Conservation (phyloP, 2,797 vertebrate species). For the Gymnodraco acuticeps region DNA sequence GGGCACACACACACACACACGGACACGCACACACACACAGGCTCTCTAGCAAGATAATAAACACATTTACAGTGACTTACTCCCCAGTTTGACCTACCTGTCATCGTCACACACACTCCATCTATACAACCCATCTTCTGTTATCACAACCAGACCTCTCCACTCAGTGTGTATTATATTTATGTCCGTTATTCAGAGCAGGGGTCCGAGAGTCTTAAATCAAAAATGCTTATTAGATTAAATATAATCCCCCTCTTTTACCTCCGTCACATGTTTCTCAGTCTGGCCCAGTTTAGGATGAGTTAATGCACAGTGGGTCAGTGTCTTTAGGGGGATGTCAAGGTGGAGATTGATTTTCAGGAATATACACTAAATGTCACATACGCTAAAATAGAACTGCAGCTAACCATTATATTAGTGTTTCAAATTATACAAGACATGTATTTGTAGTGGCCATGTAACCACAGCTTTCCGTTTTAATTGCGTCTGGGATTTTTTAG, state of each 20-base stretch:
- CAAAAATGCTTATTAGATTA: slow-evolving; percentile 56
- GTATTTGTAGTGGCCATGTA: neutral
- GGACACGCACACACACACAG: neutral
- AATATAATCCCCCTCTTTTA: slow-evolving; percentile 22
- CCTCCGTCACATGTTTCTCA: neutral
- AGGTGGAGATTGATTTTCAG: slow-evolving; percentile 1
- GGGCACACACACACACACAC: neutral
- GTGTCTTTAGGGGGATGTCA: neutral
- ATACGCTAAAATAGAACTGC: neutral
- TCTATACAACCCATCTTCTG: slow-evolving; percentile 7
- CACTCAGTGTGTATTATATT: neutral
- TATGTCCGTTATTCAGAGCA: slow-evolving; percentile 21
- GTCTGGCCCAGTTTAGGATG: slow-evolving; percentile 13
- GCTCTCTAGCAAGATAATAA: neutral
- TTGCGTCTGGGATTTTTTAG: no score
- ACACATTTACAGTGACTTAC: slow-evolving; percentile 14
- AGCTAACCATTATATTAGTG: neutral
- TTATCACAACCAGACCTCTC: slow-evolving; percentile 33
- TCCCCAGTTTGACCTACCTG: slow-evolving; percentile 19
- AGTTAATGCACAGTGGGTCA: neutral
- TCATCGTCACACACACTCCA: slow-evolving; percentile 32
- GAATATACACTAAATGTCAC: neutral
- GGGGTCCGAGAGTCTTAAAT: slow-evolving; percentile 31
- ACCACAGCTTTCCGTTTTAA: neutral
- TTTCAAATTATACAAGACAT: no score